Conservation (phyloP, 2,888 invertebrate species). For the Drosophila villosipedis region DNA sequence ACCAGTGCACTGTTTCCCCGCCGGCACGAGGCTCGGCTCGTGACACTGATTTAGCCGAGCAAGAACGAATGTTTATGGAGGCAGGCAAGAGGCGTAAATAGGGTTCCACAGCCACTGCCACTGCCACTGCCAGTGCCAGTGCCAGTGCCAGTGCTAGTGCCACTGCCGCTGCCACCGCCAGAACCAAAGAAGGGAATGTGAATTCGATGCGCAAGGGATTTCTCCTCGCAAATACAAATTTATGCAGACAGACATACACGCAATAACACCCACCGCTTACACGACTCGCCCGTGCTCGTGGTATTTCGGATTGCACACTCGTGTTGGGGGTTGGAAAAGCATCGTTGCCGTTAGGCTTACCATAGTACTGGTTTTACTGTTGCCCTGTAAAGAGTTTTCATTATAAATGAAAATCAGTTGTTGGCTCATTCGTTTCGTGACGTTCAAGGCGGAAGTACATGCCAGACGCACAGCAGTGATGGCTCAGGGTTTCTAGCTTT, state of each 20-base stretch:
- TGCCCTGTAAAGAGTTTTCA: slow-evolving; percentile 79
- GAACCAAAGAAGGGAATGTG: slow-evolving; percentile 33
- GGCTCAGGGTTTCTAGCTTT: slow-evolving; percentile 18
- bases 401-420: slow-evolving; percentile 82
- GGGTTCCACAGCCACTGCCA: slow-evolving; percentile 13
- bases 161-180: slow-evolving; percentile 5
- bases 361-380: slow-evolving; percentile 33
- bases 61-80: slow-evolving; percentile 32
- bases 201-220: slow-evolving; percentile 46
- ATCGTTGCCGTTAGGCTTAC: slow-evolving; percentile 44
- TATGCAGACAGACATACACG: slow-evolving; percentile 34
- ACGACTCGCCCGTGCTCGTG: slow-evolving; percentile 60
- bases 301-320: slow-evolving; percentile 43
- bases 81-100: slow-evolving; percentile 28
- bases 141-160: background rate
- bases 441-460: slow-evolving; percentile 83
- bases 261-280: slow-evolving; percentile 36
- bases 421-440: slow-evolving; percentile 83
- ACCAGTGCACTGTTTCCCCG: slow-evolving; percentile 55
- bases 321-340: slow-evolving; percentile 78
- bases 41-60: slow-evolving; percentile 69
- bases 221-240: slow-evolving; percentile 34
- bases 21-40: slow-evolving; percentile 71
- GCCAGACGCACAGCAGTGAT: slow-evolving; percentile 26
- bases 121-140: background rate